These are phyloP conservation scores for Heliconius hewitsoni DNA, from an alignment of 1,140 invertebrate species.

Conservation along the genomic window DNA sequence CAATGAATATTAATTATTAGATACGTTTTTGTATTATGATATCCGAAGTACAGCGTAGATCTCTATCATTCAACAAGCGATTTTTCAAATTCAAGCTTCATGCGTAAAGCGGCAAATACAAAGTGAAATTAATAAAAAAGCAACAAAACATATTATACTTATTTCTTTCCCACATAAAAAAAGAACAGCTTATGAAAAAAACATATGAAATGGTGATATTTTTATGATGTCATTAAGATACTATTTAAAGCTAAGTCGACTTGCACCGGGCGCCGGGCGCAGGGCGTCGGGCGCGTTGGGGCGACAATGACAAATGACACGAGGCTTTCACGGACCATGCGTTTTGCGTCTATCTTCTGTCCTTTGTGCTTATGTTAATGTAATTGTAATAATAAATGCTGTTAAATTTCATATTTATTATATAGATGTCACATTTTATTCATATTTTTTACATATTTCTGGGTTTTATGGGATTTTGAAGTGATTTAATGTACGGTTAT, in stretches of 20 bases:
- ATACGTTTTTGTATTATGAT: no score
- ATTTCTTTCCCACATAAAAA: no score
- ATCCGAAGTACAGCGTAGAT: no score
- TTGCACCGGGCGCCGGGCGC: constrained; percentile 45
- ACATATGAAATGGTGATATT: background rate
- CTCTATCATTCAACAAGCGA: no score
- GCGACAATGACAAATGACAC: constrained; percentile 69
- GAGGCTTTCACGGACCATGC: constrained; percentile 50
- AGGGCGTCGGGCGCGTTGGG: constrained; percentile 23
- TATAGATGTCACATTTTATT: background rate
- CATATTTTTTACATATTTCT: background rate
- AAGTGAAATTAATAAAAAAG: no score
- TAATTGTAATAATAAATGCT: background rate
- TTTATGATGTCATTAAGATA: background rate
- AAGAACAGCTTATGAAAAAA: no score
- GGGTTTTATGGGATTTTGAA: no score
- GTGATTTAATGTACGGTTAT: no score
- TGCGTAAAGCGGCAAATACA: no score
- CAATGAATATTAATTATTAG: no score
- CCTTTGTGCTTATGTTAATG: constrained; percentile 37
- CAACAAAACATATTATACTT: no score
- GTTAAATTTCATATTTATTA: background rate
- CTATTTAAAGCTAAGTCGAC: constrained; percentile 34
- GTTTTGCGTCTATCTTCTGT: constrained; percentile 57
- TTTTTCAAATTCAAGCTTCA: no score